Conservation (phyloP, 2,888 invertebrate genomes). For the Automeris io region DNA sequence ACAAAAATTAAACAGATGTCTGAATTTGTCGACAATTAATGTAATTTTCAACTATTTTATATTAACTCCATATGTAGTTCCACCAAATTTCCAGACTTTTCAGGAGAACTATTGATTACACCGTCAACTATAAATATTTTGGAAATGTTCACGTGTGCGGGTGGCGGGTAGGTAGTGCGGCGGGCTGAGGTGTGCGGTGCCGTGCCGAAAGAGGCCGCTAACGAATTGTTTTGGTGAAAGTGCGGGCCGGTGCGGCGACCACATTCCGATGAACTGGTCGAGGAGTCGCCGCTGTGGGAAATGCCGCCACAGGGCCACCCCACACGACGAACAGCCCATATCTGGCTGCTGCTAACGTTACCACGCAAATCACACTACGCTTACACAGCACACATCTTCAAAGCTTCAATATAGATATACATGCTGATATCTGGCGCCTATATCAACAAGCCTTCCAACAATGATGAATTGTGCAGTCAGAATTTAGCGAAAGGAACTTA, state of each 20-base stretch:
- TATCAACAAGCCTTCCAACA: neutral
- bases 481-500: neutral
- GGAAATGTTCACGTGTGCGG: constrained; percentile 69
- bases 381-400: neutral
- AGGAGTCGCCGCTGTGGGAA: constrained; percentile 76
- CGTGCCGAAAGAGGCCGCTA: constrained; percentile 74
- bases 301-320: constrained; percentile 64
- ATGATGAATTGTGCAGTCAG: neutral
- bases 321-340: constrained; percentile 59
- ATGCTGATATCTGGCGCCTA: neutral
- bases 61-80: no score
- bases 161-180: constrained; percentile 46
- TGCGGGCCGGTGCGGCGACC: constrained; percentile 74
- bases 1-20: no score
- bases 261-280: constrained; percentile 76
- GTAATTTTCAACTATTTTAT: no score
- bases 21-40: no score
- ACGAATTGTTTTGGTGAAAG: constrained; percentile 78
- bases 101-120: constrained; percentile 55
- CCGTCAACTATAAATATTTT: constrained; percentile 59
- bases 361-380: constrained; percentile 20
- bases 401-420: neutral
- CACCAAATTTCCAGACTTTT: no score
- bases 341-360: constrained; percentile 37
- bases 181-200: constrained; percentile 59